Base-by-base conservation (phyloP, 1,140 invertebrate genomes). In the Calephelis virginiensis region DNA sequence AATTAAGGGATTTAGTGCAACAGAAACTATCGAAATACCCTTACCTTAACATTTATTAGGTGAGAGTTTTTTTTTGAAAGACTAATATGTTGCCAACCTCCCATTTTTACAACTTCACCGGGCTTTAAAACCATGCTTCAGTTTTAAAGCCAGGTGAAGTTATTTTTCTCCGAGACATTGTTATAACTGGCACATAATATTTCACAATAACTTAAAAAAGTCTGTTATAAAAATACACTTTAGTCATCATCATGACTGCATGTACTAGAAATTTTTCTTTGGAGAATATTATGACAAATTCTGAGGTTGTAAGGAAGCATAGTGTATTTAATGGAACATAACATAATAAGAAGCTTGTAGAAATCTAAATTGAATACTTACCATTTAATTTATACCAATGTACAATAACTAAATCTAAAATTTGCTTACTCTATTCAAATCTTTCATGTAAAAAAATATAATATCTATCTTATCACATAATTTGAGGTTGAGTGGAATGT, bases 381-480 rank as follows among this genome's bases (percentile, higher is more conserved):
- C 10, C 53, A 56, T 37, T 56, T 56, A 56, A 56, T 56, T 11
- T 56, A 37, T 28, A 56, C 10, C 11, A 56, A 28, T 2, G 17
- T 56, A 56, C 17, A 53, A 53, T 12, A 56, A 12, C 14, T 28
- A 56, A 56, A 56, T 37, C 50, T 56, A 56, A 37, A 56, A 56
- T 28, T 56, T 56, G 10, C 53, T 56, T 56, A 56, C 1, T 17
- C 17, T 56, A 56, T 56, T 37, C 14, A 11, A 56, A 11, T 0
- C 12, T 56, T 56, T 12, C 14, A 65, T 59, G 28, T 65, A 59
- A 45, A 56, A 65, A 65, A 59, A 65, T 65, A 65, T 65, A 56
- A 65, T 60, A 65, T 65, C 38, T 56, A 40, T 60, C 64, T 65
- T 65, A 65, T 65, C 64, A 65, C 64, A 65, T 46, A 65, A 65